These are phyloP conservation scores for Ypsolopha sequella DNA, from an alignment of 2,888 invertebrate genomes.

Conservation along the genomic window DNA sequence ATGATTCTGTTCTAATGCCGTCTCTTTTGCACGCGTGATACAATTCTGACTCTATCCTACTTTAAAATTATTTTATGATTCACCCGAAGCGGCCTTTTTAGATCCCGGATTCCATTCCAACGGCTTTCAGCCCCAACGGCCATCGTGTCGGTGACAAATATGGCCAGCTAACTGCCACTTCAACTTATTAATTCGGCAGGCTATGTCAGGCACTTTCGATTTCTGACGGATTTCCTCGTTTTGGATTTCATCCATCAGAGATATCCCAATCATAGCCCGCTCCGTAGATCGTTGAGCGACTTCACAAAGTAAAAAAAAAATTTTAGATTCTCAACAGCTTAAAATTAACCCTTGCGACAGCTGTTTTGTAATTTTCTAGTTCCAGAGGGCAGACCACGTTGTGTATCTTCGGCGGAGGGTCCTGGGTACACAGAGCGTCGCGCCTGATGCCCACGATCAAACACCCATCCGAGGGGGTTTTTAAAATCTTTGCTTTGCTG, in stretches of 20 bases:
- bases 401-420: conserved; percentile 19
- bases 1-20: no score
- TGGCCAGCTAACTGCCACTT: no score
- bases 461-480: conserved; percentile 45
- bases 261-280: no score
- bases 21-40: no score
- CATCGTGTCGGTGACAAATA: neutral
- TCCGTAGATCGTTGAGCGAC: neutral
- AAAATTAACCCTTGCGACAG: conserved; percentile 35
- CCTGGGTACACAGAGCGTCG: conserved; percentile 34
- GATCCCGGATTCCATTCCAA: no score
- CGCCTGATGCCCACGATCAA: conserved; percentile 47
- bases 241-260: no score
- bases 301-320: neutral
- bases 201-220: no score
- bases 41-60: neutral
- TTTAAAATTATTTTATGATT: no score
- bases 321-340: neutral
- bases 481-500: conserved; percentile 5
- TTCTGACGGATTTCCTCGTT: no score
- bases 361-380: conserved; percentile 47
- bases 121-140: neutral
- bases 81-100: no score
- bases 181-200: no score
- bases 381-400: conserved; percentile 45